Conservation (phyloP, 2,888 invertebrate genomes). For the Pristionchus mayeri region DNA sequence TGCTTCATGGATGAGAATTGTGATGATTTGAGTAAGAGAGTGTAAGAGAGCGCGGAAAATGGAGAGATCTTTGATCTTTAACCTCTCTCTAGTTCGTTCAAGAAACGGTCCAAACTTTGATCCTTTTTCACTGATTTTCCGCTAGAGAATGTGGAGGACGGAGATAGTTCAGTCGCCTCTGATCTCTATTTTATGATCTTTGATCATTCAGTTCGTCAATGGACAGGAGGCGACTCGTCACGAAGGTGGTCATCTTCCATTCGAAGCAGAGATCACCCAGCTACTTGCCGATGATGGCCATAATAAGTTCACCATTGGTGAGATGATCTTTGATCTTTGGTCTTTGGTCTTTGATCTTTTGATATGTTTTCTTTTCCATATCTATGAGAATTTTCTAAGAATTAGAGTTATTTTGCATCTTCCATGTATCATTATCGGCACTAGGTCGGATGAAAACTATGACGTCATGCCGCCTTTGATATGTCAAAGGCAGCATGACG, state of each 20-base stretch:
- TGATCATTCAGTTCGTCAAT: slow-evolving; percentile 87
- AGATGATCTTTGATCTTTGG: not conserved
- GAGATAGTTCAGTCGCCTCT: not conserved
- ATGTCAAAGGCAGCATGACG: no score
- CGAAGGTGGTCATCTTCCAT: slow-evolving; percentile 95
- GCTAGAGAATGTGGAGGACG: not conserved
- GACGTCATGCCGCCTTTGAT: no score
- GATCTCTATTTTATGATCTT: not conserved
- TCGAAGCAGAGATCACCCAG: slow-evolving; percentile 88
- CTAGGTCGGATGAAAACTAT: no score
- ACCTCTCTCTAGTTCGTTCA: not conserved
- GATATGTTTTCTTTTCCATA: no score
- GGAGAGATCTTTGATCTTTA: not conserved
- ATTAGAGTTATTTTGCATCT: no score
- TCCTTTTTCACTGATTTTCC: no score
- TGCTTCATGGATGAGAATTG: no score
- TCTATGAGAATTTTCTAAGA: no score
- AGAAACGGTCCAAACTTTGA: not conserved
- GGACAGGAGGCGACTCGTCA: slow-evolving; percentile 87
- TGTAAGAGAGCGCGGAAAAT: no score
- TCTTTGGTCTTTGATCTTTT: not conserved
- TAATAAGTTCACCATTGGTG: slow-evolving; percentile 53
- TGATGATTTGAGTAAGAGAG: no score
- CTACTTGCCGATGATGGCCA: not conserved
- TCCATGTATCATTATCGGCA: no score